These are phyloP conservation scores for Choreutis nemorana DNA, from an alignment of 2,888 invertebrate species.

Conservation along the genomic window DNA sequence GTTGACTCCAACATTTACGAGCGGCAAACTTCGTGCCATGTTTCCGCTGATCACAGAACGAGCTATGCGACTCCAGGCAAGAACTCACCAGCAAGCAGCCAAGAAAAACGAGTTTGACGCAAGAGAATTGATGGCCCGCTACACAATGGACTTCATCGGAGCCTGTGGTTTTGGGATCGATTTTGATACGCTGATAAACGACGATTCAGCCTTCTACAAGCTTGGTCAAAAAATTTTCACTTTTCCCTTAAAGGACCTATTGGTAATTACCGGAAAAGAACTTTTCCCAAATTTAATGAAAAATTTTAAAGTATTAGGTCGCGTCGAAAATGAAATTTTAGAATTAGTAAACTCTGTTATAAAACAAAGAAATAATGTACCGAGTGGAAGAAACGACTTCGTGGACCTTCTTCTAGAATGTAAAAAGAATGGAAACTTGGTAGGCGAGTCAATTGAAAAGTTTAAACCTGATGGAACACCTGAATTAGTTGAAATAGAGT, in stretches of 20 bases:
- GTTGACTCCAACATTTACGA: slow-evolving; percentile 40
- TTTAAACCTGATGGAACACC: slow-evolving; percentile 22
- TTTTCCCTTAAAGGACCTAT: slow-evolving; percentile 13
- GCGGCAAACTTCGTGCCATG: slow-evolving; percentile 39
- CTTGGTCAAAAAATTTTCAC: slow-evolving; percentile 28
- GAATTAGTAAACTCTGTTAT: slow-evolving; percentile 27
- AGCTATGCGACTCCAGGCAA: slow-evolving; percentile 26
- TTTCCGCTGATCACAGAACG: slow-evolving; percentile 37
- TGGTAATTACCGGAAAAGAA: slow-evolving; percentile 23
- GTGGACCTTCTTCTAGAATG: slow-evolving; percentile 32
- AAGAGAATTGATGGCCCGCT: slow-evolving; percentile 39
- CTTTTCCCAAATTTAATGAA: slow-evolving; percentile 24
- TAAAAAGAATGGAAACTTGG: slow-evolving; percentile 24
- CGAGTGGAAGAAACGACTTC: slow-evolving; percentile 31
- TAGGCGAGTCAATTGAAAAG: slow-evolving; percentile 28
- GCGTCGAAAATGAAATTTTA: slow-evolving; percentile 23
- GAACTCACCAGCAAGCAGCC: slow-evolving; percentile 19
- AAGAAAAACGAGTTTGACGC: slow-evolving; percentile 21
- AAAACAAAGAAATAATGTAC: slow-evolving; percentile 26
- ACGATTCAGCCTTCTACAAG: slow-evolving; percentile 30
- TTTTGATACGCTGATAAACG: slow-evolving; percentile 29
- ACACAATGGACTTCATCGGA: slow-evolving; percentile 40
- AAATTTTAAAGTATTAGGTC: slow-evolving; percentile 18
- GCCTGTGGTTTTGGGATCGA: slow-evolving; percentile 39
- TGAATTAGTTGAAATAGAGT: slow-evolving; percentile 13